Conservation (phyloP, 2,113 vertebrate genomes). For the Herpailurus yagouaroundi region DNA sequence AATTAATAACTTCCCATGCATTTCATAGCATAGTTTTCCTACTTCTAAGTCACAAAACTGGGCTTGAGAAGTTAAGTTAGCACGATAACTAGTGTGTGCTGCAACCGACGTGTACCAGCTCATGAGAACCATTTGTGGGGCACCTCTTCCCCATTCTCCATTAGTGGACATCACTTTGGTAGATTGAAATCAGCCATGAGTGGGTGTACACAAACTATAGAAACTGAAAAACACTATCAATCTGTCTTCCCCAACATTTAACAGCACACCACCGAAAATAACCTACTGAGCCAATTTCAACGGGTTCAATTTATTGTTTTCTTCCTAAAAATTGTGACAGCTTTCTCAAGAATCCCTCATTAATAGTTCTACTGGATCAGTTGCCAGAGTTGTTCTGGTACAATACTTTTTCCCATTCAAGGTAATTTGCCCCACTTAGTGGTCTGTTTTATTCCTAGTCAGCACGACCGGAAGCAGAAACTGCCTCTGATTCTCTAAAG, state of each 20-base stretch:
- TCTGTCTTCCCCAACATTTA: neutral
- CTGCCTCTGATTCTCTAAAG: neutral
- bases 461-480: neutral
- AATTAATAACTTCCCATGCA: neutral
- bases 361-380: neutral
- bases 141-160: neutral
- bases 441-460: neutral
- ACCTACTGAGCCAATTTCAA: neutral
- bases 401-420: neutral
- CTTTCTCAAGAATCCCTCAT: conserved; percentile 2
- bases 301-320: neutral
- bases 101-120: neutral
- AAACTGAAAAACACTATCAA: neutral
- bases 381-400: neutral
- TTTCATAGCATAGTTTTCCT: neutral
- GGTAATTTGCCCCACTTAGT: neutral
- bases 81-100: neutral
- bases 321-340: neutral
- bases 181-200: neutral
- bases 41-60: neutral
- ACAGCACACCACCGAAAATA: neutral
- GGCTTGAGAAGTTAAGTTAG: neutral
- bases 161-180: neutral
- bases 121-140: neutral
- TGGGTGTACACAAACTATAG: neutral